Conservation (phyloP, 2,797 vertebrate genomes). For the Galagoides demidoff region DNA sequence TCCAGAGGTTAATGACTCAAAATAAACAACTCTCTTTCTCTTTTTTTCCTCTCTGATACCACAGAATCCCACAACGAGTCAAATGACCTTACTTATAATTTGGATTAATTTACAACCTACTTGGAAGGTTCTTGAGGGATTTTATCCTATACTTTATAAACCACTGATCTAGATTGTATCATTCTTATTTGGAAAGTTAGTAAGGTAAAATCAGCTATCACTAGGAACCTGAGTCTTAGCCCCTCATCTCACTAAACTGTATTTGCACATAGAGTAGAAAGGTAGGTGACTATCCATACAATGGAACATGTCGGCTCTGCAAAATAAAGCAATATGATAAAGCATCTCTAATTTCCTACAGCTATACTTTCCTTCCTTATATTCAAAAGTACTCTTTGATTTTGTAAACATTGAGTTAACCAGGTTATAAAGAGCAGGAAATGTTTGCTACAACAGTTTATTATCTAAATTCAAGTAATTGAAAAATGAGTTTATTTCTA, state of each 20-base stretch:
- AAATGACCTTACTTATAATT: not conserved
- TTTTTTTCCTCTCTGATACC: not conserved
- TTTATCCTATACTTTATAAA: not conserved
- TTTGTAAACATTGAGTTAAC: conserved; percentile 22
- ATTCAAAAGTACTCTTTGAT: not conserved
- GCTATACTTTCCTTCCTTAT: not conserved
- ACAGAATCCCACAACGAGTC: not conserved
- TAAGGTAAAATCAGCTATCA: not conserved
- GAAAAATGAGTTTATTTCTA: conserved; percentile 24
- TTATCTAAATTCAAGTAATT: conserved; percentile 21
- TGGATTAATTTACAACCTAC: not conserved
- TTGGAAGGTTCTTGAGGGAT: not conserved
- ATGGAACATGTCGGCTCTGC: rapidly evolving
- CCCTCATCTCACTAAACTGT: not conserved
- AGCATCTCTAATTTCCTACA: not conserved
- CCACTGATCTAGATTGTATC: not conserved
- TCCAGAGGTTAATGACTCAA: not conserved
- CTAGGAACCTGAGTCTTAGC: not conserved
- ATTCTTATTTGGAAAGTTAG: not conserved
- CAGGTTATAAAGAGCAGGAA: not conserved
- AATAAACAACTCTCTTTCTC: not conserved
- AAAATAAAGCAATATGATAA: not conserved
- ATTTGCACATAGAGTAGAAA: not conserved
- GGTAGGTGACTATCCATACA: rapidly evolving
- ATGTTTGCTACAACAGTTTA: not conserved